Evolutionary conservation across 2,797 vertebrate genomes (phyloP).

Genomic region (Sebastes trivittatus): DNA sequence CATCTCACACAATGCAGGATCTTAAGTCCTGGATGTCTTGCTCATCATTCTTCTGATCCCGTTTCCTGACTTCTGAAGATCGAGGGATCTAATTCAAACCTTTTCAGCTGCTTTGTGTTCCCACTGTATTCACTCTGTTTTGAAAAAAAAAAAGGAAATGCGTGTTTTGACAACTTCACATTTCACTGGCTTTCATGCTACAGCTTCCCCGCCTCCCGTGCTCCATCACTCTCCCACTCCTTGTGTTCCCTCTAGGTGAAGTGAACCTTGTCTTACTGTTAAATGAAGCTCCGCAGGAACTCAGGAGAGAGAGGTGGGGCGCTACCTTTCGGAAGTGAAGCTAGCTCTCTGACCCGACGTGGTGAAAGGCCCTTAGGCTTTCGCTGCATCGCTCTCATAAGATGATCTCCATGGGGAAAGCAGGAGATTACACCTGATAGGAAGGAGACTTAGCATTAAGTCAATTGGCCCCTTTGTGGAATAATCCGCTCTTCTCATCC

Average conservation of each 20-base stretch:
- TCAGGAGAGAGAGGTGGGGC: conserved; percentile 12
- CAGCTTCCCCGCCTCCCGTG: conserved; percentile 1
- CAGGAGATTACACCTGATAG: conserved; percentile 64
- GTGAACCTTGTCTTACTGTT: conserved; percentile 36
- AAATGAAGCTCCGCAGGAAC: conserved; percentile 32
- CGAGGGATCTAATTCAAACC: conserved; percentile 68
- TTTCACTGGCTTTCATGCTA: conserved; percentile 60
- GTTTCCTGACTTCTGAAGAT: conserved; percentile 73
- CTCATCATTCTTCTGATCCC: conserved; percentile 68
- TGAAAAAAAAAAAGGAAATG: conserved; percentile 43
- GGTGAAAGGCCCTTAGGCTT: conserved; percentile 45
- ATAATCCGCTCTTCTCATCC: conserved; percentile 53
- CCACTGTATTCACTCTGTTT: conserved; percentile 41
- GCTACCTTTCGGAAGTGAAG: conserved; percentile 62
- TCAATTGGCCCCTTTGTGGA: conserved; percentile 55
- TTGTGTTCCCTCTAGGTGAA: conserved; percentile 48
- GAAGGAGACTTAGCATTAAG: conserved; percentile 53
- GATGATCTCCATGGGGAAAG: conserved; percentile 44
- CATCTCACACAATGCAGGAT: conserved; percentile 67
- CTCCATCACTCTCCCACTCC: conserved; percentile 33
- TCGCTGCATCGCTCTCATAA: conserved; percentile 33
- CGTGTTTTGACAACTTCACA: conserved; percentile 79
- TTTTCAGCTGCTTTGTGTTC: conserved; percentile 66
- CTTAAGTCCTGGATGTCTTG: conserved; percentile 67
- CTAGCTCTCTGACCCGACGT: conserved; percentile 44